These are phyloP conservation scores for Callosobruchus maculatus DNA, from an alignment of 2,888 invertebrate species.

Conservation along the genomic window DNA sequence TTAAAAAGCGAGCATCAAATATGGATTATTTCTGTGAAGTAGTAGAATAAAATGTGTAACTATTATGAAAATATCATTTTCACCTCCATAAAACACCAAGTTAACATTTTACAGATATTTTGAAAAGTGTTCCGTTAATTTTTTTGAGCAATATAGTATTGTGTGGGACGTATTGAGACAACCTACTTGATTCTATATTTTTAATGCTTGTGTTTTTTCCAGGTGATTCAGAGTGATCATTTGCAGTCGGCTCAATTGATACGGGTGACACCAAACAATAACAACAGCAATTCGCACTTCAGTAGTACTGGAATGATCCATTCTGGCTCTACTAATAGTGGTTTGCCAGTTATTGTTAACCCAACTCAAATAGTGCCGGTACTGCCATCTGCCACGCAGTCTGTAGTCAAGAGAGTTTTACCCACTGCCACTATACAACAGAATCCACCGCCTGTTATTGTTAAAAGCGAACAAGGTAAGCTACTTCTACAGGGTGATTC, in stretches of 20 bases:
- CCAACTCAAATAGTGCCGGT: conserved; percentile 77
- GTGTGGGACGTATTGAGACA: too few species aligned
- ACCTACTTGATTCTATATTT: too few species aligned
- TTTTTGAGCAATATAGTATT: too few species aligned
- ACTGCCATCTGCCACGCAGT: conserved; percentile 53
- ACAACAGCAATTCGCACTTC: conserved; percentile 38
- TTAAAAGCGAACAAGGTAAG: conserved; percentile 42
- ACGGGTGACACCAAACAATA: conserved; percentile 31
- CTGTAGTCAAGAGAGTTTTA: conserved; percentile 42
- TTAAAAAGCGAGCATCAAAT: too few species aligned
- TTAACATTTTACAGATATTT: too few species aligned
- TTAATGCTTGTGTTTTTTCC: conserved; percentile 9
- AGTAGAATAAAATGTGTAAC: too few species aligned
- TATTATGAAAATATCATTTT: too few species aligned
- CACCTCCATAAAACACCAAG: too few species aligned
- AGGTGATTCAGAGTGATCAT: conserved; percentile 44
- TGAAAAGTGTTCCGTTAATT: too few species aligned
- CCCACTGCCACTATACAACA: conserved; percentile 33
- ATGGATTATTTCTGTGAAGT: too few species aligned
- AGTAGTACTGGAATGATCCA: conserved; percentile 48
- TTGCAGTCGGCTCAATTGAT: conserved; percentile 36
- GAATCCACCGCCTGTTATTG: conserved; percentile 40
- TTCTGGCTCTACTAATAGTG: conserved; percentile 32
- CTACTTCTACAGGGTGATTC: too few species aligned
- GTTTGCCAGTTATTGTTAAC: conserved; percentile 71